Base-by-base conservation (phyloP, 2,888 invertebrate genomes). In the Lasioglossum pauxillum region DNA sequence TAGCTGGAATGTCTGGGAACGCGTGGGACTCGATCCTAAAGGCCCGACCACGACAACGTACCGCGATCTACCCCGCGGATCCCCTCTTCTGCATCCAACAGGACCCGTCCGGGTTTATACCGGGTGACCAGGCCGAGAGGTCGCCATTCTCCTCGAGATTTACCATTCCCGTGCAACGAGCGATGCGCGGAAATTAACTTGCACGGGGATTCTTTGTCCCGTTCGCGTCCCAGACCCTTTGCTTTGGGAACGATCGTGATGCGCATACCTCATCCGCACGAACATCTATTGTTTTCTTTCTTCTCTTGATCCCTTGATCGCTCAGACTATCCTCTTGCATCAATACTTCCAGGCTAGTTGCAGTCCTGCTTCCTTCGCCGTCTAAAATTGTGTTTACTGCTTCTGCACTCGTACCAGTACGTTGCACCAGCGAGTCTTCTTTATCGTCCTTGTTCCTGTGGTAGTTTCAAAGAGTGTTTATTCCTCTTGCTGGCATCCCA, bases 1-100 rank as follows among this genome's bases (percentile, higher is more conserved):
- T 93, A 93, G 93, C 93, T 92, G 93, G 94, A 94, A 94, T 94
- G 94, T 93, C 94, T 94, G 94, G 92, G 93, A 94, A 94, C 92
- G 93, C 93, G 94, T 94, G 94, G 93, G 93, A 94, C 93, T 93
- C 92, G 93, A 92, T 91, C 92, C 92, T 91, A 91, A 92, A 93
- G 93, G 91, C 91, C 91, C 92, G 90, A 83, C 89, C 90, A 90
- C 90, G 90, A 88, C 90, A 87, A 88, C 89, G 87, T 89, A 83
- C 82, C 83, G 82, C 75, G 88, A 87, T 87, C 78, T 82, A 67
- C 73, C 81, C 78, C 75, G 57, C 72, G 41, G 41, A 35, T 53
- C 78, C 67, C 46, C 67, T 77, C 46, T 60, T 78, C 19, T 0
- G 60, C 80, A 49, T 67, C 86, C 75, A 78, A 77, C 83, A 83